phyloP scores from a whole-genome alignment of 2,888 invertebrate species.

The Pandemis cinnamomeana region DNA sequence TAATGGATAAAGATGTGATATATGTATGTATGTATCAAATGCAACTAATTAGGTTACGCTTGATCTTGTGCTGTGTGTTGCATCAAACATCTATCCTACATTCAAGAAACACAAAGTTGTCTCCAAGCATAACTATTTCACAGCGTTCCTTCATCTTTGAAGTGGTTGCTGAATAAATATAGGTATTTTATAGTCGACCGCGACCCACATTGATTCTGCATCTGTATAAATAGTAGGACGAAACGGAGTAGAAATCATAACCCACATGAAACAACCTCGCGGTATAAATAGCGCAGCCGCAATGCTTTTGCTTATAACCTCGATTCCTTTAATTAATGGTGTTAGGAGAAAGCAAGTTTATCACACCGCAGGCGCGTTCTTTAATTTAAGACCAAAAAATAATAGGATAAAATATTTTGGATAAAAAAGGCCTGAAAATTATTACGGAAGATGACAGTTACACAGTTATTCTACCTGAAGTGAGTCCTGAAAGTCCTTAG shows the following conservation, averaged over 20 bases:
- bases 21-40: no score
- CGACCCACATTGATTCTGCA: constrained; percentile 61
- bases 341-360: constrained; percentile 1
- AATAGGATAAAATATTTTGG: no score
- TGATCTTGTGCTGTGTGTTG: constrained; percentile 1
- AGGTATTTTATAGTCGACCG: constrained; percentile 47
- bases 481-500: no score
- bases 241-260: constrained; percentile 75
- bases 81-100: constrained; percentile 4
- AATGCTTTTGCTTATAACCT: constrained; percentile 43
- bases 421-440: no score
- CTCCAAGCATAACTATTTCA: constrained; percentile 15
- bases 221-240: constrained; percentile 61
- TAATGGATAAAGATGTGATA: no score
- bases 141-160: constrained; percentile 21
- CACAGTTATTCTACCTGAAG: no score
- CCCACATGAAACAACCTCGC: constrained; percentile 70
- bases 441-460: no score
- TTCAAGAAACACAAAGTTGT: constrained; percentile 8
- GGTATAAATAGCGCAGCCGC: constrained; percentile 67
- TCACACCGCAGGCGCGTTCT: not conserved
- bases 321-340: constrained; percentile 41
- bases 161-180: constrained; percentile 17
- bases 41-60: not conserved
- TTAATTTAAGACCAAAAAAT: no score